Evolutionary conservation across 2,113 vertebrate genomes (phyloP), one percentile per base, ranked within the genome.

Genomic region (Gallinago media): DNA sequence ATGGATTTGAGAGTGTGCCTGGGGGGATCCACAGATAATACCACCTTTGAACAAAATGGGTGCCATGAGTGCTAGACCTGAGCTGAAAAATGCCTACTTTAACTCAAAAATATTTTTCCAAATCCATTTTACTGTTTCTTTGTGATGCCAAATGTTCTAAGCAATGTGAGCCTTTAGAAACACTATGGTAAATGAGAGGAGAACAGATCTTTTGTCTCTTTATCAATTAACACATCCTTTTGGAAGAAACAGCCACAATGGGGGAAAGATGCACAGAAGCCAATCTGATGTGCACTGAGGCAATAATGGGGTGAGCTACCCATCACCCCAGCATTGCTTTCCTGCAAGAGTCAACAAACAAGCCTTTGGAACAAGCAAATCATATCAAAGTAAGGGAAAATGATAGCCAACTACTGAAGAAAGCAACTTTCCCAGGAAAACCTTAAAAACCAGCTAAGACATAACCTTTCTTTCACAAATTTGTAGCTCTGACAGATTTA

Each of bases 1-100:
- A 95, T 56, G 42, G 55, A 83, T 81, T 95, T 95, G 71, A 74
- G 44, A 89, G 44, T 36, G 29, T 46, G 38, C 22, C 26, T 72
- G 29, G 8, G 36, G n/a, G 31, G 31, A 93, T 58, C 7, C 38
- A 50, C 34, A 80, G 46, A 50, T 63, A 62, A 88, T 42, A 75
- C 34, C 4, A 85, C 32, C 38, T 85, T 75, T 79, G 74, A 85
- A 67, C 26, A 83, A 94, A 90, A 77, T 2, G 1, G 18, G 9
- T 49, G 36, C 40, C 44, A 34, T 4, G 15, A 66, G 38, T 22
- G 32, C 50, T 56, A 58, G 18, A 72, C 20, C 11, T 58, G 40
- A 74, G 58, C 9, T 52, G 32, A 82, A 62, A 95, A 81, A 70
- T 12, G 18, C 5, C 11, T 49, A 29, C 19, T 86, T 62, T 26